A percentile compares a stretch with the other conserved stretches of the same genome.
Evolutionary conservation across 2,797 vertebrate species (phyloP).

Genomic region (Arctocebus calabarensis): DNA sequence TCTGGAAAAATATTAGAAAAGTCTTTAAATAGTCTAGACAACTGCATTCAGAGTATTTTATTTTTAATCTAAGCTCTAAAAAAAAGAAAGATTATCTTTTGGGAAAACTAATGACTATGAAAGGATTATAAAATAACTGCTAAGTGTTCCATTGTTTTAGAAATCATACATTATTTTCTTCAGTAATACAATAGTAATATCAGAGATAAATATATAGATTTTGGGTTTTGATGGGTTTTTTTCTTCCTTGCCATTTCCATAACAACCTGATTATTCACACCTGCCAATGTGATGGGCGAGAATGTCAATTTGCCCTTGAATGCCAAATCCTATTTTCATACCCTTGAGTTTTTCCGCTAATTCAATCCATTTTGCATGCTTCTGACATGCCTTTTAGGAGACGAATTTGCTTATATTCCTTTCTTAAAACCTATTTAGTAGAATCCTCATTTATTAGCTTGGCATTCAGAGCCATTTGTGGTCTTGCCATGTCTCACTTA

Average conservation of each 20-base stretch:
- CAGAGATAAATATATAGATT: constrained; percentile 8
- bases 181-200: constrained; percentile 1
- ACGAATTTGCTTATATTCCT: neutral
- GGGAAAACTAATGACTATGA: constrained; percentile 30
- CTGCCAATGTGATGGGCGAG: constrained; percentile 14
- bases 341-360: neutral
- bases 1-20: constrained; percentile 57
- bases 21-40: constrained; percentile 8
- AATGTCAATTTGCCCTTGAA: constrained; percentile 58
- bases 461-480: neutral
- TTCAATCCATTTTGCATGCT: constrained; percentile 50
- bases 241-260: constrained; percentile 25
- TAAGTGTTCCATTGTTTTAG: neutral
- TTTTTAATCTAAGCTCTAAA: constrained; percentile 56
- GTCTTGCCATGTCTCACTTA: constrained; percentile 8
- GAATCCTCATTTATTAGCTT: neutral
- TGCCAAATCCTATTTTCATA: constrained; percentile 40
- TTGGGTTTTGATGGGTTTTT: constrained; percentile 49
- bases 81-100: neutral
- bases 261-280: constrained; percentile 64
- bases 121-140: neutral
- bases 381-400: constrained; percentile 40
- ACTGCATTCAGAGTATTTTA: constrained; percentile 32
- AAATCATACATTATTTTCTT: neutral
- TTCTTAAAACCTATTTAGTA: constrained; percentile 12